Conservation (phyloP, 2,888 invertebrate species). For the Nomada hirtipes region DNA sequence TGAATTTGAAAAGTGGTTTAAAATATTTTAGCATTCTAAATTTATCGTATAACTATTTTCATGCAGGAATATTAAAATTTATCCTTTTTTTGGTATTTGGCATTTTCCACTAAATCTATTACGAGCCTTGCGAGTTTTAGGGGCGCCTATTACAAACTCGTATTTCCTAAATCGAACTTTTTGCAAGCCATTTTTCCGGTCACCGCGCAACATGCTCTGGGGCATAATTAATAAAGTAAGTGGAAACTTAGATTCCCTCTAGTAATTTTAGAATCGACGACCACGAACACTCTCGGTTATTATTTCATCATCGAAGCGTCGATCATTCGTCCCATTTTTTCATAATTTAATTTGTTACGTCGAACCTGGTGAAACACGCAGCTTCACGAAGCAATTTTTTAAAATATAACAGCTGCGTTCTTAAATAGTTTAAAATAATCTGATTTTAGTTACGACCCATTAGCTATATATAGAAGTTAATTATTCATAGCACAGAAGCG, state of each 20-base stretch:
- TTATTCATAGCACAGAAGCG: too few species aligned
- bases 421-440: too few species aligned
- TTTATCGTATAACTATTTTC: too few species aligned
- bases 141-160: conserved; percentile 32
- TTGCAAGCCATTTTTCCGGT: conserved; percentile 64
- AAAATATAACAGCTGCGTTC: too few species aligned
- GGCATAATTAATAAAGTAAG: conserved; percentile 69
- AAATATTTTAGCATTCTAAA: background rate
- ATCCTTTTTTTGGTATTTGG: background rate
- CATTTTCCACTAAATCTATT: conserved; percentile 3
- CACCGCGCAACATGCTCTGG: conserved; percentile 63
- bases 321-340: conserved; percentile 25
- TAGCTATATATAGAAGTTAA: too few species aligned
- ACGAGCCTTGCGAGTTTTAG: background rate
- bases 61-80: too few species aligned
- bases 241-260: conserved; percentile 70
- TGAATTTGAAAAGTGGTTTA: background rate
- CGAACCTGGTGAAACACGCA: background rate
- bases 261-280: conserved; percentile 61
- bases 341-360: background rate
- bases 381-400: too few species aligned
- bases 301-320: conserved; percentile 32
- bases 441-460: too few species aligned
- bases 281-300: conserved; percentile 36
- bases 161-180: conserved; percentile 54